A percentile compares a stretch with the other conserved stretches of the same genome.
phyloP scores from a whole-genome alignment of 2,888 invertebrate genomes.

The Ashinkailepas kermadecensis region DNA sequence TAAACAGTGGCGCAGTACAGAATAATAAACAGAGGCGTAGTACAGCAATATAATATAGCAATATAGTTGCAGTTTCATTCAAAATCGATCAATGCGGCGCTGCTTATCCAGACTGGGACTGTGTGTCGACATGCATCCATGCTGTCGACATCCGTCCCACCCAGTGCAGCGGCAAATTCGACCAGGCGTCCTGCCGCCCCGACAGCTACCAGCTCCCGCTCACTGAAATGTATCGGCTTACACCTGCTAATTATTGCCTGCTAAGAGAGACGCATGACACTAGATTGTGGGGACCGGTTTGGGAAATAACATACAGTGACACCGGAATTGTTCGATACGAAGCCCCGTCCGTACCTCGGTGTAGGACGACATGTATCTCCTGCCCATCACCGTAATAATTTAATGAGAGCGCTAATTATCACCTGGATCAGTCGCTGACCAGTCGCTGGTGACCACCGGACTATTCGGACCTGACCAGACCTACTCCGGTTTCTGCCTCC shows the following conservation, averaged over 20 bases:
- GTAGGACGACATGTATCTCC: background rate
- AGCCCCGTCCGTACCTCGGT: background rate
- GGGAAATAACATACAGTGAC: background rate
- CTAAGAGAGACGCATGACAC: constrained; percentile 4
- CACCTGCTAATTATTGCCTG: background rate
- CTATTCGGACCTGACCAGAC: too few species aligned
- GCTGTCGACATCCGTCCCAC: background rate
- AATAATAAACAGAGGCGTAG: too few species aligned
- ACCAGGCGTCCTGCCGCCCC: background rate
- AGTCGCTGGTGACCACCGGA: background rate
- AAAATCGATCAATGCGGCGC: too few species aligned
- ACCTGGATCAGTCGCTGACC: background rate
- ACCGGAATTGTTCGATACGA: background rate
- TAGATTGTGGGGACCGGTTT: background rate
- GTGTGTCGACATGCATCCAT: background rate
- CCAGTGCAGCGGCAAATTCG: background rate
- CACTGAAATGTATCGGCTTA: background rate
- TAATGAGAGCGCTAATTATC: constrained; percentile 18
- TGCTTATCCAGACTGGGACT: background rate
- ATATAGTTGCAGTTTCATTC: too few species aligned
- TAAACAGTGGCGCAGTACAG: too few species aligned
- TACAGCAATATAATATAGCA: too few species aligned
- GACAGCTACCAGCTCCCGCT: background rate
- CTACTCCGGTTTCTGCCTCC: too few species aligned
- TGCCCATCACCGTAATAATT: constrained; percentile 18